Evolutionary conservation across 1,140 invertebrate species (phyloP).

Genomic region (Pseudachorutes palmiensis): DNA sequence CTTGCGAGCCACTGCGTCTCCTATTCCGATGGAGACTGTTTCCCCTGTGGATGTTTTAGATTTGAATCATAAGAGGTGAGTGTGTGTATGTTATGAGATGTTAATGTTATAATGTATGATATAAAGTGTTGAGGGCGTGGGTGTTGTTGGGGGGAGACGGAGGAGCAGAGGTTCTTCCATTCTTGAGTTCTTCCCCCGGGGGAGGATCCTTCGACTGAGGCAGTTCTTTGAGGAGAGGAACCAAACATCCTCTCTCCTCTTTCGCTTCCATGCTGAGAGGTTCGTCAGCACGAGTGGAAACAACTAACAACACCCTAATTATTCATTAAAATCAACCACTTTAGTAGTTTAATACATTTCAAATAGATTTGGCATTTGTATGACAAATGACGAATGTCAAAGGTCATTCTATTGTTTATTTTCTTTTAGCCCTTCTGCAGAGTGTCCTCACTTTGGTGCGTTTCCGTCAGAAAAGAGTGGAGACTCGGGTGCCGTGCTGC

Average conservation of each 20-base stretch:
- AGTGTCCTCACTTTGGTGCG: conserved; percentile 33
- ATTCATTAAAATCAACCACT: neutral
- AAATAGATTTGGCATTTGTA: neutral
- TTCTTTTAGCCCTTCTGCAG: conserved; percentile 31
- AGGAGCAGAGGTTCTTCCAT: conserved; percentile 30
- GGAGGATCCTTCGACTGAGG: conserved; percentile 33
- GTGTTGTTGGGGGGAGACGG: conserved; percentile 24
- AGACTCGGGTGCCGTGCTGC: conserved; percentile 21
- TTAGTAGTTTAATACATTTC: neutral
- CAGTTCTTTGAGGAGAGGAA: conserved; percentile 38
- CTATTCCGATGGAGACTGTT: conserved; percentile 38
- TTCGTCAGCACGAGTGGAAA: neutral
- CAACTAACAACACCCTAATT: neutral
- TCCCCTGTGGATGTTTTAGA: too few species aligned
- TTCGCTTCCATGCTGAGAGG: neutral
- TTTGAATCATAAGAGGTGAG: too few species aligned
- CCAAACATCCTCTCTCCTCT: conserved; percentile 33
- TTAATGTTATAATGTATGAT: too few species aligned
- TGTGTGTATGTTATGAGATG: too few species aligned
- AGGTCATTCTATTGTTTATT: conserved; percentile 1
- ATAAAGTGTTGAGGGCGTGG: neutral
- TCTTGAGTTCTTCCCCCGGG: conserved; percentile 35
- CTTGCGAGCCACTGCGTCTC: conserved; percentile 67
- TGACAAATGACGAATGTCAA: neutral
- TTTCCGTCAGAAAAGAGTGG: conserved; percentile 27